Percentiles rank a stretch among this genome's conserved stretches.
Conservation (phyloP, 2,888 invertebrate species). For the Spilosoma lubricipeda region DNA sequence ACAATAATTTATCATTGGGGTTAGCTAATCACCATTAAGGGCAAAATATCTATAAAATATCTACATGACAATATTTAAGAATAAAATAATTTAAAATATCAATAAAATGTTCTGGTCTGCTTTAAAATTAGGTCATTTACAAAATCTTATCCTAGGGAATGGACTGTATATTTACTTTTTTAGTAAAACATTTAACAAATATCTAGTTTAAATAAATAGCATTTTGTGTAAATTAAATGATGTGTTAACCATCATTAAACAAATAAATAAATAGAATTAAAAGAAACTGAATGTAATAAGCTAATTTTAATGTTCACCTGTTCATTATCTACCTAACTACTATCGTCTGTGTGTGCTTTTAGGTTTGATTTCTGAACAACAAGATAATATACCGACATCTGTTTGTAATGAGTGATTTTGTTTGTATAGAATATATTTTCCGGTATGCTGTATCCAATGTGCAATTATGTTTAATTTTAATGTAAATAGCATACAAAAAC, state of each 20-base stretch:
- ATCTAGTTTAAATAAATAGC: no score
- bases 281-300: no score
- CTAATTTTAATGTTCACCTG: no score
- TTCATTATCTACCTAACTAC: not conserved
- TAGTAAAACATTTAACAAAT: no score
- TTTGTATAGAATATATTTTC: not conserved
- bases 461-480: not conserved
- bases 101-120: not conserved
- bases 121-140: no score
- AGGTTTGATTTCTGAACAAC: not conserved
- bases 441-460: not conserved
- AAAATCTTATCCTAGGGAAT: no score
- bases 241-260: no score
- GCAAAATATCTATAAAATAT: not conserved
- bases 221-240: no score
- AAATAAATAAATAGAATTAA: no score
- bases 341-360: not conserved
- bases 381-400: not conserved
- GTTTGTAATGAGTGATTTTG: not conserved
- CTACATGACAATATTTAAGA: not conserved
- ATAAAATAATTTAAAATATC: not conserved
- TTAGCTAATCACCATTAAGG: not conserved
- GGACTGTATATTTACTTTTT: no score
- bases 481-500: not conserved
- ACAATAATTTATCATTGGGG: not conserved